Conservation (phyloP, 2,888 invertebrate species). For the Leuctra nigra region DNA sequence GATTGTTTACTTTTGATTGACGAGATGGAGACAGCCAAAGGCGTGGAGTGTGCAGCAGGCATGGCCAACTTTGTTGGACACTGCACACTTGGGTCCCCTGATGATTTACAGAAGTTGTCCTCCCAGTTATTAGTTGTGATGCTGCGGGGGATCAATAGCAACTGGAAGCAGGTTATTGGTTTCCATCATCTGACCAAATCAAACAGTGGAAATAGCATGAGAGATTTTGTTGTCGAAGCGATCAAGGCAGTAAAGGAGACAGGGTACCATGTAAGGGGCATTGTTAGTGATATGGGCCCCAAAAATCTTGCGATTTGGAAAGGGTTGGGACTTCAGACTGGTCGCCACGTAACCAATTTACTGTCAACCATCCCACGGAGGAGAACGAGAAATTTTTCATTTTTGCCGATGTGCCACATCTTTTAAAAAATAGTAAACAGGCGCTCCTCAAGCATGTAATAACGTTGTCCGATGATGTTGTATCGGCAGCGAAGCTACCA, state of each 20-base stretch:
- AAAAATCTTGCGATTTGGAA: constrained; percentile 13
- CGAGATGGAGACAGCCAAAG: constrained; percentile 9
- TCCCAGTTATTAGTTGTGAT: constrained; percentile 5
- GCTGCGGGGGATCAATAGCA: constrained; percentile 8
- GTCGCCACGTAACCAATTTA: background rate
- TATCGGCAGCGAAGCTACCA: background rate
- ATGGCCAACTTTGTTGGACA: background rate
- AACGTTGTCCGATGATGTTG: background rate
- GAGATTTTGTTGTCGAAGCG: background rate
- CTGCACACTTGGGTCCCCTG: background rate
- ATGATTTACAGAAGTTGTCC: no score
- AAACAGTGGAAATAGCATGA: background rate
- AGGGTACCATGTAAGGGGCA: background rate
- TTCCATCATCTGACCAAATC: background rate
- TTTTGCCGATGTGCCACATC: constrained; percentile 1
- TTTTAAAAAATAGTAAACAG: constrained; percentile 1
- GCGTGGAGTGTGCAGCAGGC: background rate
- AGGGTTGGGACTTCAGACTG: background rate
- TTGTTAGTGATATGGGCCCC: constrained; percentile 17
- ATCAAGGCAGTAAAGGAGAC: background rate
- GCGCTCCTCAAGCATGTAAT: background rate
- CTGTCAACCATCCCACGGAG: background rate
- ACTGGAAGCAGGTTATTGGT: constrained; percentile 16
- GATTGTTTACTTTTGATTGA: background rate
- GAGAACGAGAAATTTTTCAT: background rate